phyloP scores from a whole-genome alignment of 2,888 invertebrate species.

The Limnephilus lunatus region DNA sequence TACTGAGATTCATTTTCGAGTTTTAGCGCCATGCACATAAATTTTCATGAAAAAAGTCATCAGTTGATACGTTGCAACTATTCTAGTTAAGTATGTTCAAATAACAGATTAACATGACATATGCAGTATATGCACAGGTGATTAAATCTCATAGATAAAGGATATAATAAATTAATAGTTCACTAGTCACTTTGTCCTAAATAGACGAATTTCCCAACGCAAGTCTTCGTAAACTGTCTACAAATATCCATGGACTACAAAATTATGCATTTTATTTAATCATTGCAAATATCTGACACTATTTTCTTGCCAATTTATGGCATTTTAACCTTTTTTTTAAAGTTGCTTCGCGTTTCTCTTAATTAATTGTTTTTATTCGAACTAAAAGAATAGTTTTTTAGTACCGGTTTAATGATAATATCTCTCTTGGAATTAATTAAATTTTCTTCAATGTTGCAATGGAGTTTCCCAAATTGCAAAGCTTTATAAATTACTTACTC shows the following conservation, averaged over 20 bases:
- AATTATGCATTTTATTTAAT: too few species aligned
- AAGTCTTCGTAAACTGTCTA: not conserved
- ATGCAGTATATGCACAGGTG: not conserved
- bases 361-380: not conserved
- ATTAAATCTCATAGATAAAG: not conserved
- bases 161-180: not conserved
- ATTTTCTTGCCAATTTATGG: not conserved
- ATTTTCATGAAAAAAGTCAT: too few species aligned
- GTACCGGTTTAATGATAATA: not conserved
- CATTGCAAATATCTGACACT: not conserved
- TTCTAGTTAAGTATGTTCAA: not conserved
- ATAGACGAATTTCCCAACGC: not conserved
- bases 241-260: not conserved
- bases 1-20: too few species aligned
- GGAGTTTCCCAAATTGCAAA: not conserved
- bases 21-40: too few species aligned
- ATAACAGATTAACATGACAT: not conserved
- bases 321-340: not conserved
- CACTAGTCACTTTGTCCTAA: not conserved
- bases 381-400: not conserved
- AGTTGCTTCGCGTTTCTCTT: not conserved
- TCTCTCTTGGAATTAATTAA: not conserved
- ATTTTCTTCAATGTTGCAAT: not conserved
- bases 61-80: too few species aligned
- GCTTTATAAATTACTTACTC: not conserved